Conservation (phyloP, 2,113 vertebrate species). For the Hystrix brachyura region DNA sequence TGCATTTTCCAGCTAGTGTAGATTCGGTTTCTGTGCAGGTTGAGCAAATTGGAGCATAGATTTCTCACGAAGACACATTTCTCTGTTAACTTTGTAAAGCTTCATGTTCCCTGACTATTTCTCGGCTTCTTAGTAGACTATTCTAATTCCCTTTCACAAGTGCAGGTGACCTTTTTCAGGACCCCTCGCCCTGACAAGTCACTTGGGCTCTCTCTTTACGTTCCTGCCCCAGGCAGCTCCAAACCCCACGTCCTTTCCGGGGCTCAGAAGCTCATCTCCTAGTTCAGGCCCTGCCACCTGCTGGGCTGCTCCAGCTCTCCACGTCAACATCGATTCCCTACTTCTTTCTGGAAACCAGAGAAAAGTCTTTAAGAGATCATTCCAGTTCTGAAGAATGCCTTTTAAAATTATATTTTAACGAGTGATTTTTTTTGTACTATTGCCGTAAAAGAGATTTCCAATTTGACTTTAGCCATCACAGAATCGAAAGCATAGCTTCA, state of each 20-base stretch:
- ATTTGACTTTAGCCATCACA: neutral
- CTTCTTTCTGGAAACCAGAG: neutral
- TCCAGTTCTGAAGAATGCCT: neutral
- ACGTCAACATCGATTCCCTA: neutral
- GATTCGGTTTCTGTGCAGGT: neutral
- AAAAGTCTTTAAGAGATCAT: neutral
- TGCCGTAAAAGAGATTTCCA: neutral
- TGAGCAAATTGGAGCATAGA: neutral
- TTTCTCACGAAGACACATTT: neutral
- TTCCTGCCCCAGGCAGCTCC: neutral
- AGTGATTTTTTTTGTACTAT: neutral
- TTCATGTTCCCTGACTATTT: neutral
- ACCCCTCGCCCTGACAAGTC: neutral
- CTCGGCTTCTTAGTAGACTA: neutral
- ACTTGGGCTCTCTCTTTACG: neutral
- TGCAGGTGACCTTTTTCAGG: neutral
- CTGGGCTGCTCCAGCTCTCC: too few species aligned
- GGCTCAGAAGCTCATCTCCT: too few species aligned
- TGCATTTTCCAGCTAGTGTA: neutral
- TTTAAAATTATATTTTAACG: neutral
- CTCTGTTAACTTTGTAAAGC: neutral
- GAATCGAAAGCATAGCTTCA: neutral
- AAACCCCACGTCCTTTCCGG: neutral
- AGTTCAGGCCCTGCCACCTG: neutral
- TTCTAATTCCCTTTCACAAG: neutral